Base-by-base conservation (phyloP, 1,140 invertebrate species). In the Heliothis virescens region DNA sequence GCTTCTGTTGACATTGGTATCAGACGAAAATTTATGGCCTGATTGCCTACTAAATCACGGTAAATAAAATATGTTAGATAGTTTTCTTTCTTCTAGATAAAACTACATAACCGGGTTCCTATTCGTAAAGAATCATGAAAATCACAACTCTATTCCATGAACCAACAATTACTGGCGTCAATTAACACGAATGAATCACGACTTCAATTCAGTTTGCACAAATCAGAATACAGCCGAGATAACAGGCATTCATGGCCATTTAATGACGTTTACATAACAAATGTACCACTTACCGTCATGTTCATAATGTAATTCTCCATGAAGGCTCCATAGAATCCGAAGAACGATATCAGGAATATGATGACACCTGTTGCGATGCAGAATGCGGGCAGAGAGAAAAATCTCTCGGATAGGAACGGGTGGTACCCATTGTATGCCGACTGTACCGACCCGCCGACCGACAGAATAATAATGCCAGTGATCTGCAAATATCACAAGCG, bases 291-390 rank as follows among this genome's bases (percentile, higher is more conserved):
- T 95, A 97, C 97, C 86, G 96, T 97, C 53, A 98, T 95, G 41
- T 97, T 96, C 96, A 98, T 97, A 88, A 97, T 97, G 84, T 97
- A 96, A 89, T 96, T 98, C 90, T 98, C 97, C 88, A 96, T 97
- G 48, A 97, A 95, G 0, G 98, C 98, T 41, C 98, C 98, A 92
- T 97, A 98, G 92, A 98, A 98, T 83, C 98, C 98, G 82, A 98
- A 97, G 93, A 98, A 98, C 0, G 98, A 96, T 52, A 98, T 97
- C 69, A 98, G 89, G 88, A 98, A 97, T 59, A 98, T 96, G 53
- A 98, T 96, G 2, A 96, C 89, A 10, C 98, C 98, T 41, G 98
- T 96, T 10, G 97, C 96, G 69, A 98, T 97, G 57, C 98, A 95
- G 60, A 98, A 96, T 18, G 97, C 96, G 15, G 98, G 97, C 29